phyloP scores from a whole-genome alignment of 1,140 invertebrate species.

The Drosophila paulistorum region DNA sequence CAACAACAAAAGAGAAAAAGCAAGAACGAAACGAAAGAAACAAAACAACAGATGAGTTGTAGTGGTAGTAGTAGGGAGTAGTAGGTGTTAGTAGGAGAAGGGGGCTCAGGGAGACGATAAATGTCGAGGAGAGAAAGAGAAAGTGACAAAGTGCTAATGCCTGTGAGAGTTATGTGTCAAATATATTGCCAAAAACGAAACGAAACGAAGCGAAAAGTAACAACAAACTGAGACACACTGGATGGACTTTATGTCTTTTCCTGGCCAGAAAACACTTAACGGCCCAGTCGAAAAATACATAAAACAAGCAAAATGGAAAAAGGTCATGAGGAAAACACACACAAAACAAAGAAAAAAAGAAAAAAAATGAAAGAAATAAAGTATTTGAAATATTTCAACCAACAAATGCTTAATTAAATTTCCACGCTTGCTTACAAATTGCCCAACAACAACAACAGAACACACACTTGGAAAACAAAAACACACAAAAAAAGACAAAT shows the following conservation, averaged over 20 bases:
- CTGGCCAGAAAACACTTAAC: constrained; percentile 48
- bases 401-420: constrained; percentile 53
- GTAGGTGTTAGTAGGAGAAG: not conserved
- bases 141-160: constrained; percentile 74
- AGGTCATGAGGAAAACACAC: constrained; percentile 1
- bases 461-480: constrained; percentile 19
- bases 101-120: not conserved
- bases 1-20: not conserved
- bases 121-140: constrained; percentile 11
- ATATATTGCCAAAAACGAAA: constrained; percentile 33
- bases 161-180: constrained; percentile 60
- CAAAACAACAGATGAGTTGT: constrained; percentile 23
- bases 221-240: constrained; percentile 10
- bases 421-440: constrained; percentile 37
- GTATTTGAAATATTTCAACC: constrained; percentile 45
- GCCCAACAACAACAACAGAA: constrained; percentile 16
- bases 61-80: not conserved
- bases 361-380: not conserved
- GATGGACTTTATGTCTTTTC: constrained; percentile 34
- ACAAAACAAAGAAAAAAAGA: too few relatives aligned
- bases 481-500: constrained; percentile 26
- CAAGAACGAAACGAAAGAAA: constrained; percentile 2
- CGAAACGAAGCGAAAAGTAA: not conserved
- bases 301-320: constrained; percentile 18
- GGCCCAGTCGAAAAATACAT: constrained; percentile 40